These are phyloP conservation scores for Steinernema khuongi DNA, from an alignment of 1,140 invertebrate genomes.

Conservation along the genomic window DNA sequence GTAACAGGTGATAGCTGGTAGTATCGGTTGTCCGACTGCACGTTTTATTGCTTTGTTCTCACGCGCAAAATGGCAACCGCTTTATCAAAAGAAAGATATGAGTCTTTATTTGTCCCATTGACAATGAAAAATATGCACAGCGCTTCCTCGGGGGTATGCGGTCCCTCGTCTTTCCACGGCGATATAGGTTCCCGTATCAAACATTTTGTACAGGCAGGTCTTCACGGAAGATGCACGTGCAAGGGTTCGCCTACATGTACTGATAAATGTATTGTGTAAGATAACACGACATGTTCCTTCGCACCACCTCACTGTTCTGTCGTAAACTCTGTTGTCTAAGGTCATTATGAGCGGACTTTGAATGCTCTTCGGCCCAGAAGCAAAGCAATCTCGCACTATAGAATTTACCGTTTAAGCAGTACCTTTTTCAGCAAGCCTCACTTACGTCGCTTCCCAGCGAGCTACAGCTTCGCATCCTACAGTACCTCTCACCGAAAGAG, in stretches of 20 bases:
- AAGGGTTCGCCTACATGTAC: neutral
- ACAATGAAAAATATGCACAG: neutral
- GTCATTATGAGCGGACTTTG: neutral
- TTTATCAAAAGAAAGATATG: too few relatives aligned
- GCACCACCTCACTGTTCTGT: neutral
- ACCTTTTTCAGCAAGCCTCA: neutral
- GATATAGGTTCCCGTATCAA: neutral
- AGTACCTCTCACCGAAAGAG: neutral
- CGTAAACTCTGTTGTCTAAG: neutral
- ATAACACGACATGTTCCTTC: neutral
- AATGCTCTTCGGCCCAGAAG: constrained; percentile 8
- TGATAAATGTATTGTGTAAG: constrained; percentile 3
- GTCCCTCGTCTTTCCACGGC: neutral
- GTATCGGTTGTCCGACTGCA: too few relatives aligned
- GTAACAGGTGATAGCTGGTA: too few relatives aligned
- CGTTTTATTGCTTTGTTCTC: too few relatives aligned
- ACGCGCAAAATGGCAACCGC: too few relatives aligned
- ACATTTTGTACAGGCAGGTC: neutral
- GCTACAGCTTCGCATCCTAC: neutral
- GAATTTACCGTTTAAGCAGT: too few relatives aligned
- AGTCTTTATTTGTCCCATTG: neutral
- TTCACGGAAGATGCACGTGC: neutral
- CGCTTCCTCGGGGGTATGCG: too few relatives aligned
- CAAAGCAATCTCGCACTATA: too few relatives aligned
- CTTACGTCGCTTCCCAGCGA: too few relatives aligned